Evolutionary conservation across 1,140 invertebrate species (phyloP).

Genomic region (Rhynchophorus ferrugineus): DNA sequence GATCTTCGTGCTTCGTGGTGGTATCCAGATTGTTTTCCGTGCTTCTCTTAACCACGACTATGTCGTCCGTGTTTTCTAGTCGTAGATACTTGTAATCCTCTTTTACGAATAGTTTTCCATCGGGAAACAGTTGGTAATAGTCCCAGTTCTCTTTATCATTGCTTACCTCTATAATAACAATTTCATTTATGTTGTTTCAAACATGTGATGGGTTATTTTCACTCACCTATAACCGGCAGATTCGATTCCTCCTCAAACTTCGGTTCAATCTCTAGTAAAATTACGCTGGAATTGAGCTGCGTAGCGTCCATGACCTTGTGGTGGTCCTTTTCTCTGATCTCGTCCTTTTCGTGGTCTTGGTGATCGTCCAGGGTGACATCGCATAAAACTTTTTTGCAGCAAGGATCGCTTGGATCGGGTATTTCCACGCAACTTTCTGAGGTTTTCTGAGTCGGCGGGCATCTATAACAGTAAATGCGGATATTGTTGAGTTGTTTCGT

Average conservation of each 20-base stretch:
- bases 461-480: conserved; percentile 39
- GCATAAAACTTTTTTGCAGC: conserved; percentile 76
- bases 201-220: neutral
- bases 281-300: conserved; percentile 37
- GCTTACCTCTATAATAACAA: conserved; percentile 32
- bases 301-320: conserved; percentile 37
- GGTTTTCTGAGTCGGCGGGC: conserved; percentile 45
- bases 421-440: conserved; percentile 65
- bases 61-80: conserved; percentile 33
- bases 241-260: conserved; percentile 31
- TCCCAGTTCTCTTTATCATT: conserved; percentile 40
- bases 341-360: conserved; percentile 44
- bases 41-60: conserved; percentile 24
- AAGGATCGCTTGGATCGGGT: conserved; percentile 67
- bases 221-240: conserved; percentile 27
- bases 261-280: conserved; percentile 37
- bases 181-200: neutral
- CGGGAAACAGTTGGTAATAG: conserved; percentile 36
- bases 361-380: conserved; percentile 69
- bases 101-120: conserved; percentile 35
- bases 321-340: conserved; percentile 17
- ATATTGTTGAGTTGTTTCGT: no score
- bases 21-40: conserved; percentile 7
- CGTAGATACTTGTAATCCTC: conserved; percentile 33
- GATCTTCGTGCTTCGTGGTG: neutral